phyloP scores from a whole-genome alignment of 1,140 invertebrate species.

The Samia ricini region DNA sequence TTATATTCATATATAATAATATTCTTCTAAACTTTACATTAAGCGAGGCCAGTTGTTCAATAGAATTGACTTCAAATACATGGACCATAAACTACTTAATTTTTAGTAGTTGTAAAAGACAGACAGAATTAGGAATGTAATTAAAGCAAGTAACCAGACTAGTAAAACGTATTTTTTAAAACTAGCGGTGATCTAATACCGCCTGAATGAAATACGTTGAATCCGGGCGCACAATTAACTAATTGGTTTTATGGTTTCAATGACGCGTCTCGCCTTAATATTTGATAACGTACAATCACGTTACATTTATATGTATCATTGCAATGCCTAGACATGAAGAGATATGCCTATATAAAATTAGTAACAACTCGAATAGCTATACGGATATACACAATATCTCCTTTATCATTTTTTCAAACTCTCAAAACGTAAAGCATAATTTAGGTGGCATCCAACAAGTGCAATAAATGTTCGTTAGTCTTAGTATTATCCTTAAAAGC shows the following conservation, averaged over 20 bases:
- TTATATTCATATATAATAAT: too few relatives aligned
- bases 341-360: background rate
- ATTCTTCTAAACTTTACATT: too few relatives aligned
- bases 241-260: conserved; percentile 19
- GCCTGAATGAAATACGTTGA: background rate
- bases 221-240: conserved; percentile 18
- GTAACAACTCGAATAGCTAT: background rate
- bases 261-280: conserved; percentile 6
- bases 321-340: too few relatives aligned
- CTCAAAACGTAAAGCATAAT: too few relatives aligned
- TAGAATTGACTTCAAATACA: background rate
- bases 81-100: background rate
- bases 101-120: background rate
- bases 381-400: too few relatives aligned
- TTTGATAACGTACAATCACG: background rate
- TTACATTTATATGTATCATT: background rate
- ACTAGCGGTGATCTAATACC: conserved; percentile 7
- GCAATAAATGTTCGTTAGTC: too few relatives aligned
- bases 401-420: too few relatives aligned
- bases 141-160: background rate
- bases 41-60: too few relatives aligned
- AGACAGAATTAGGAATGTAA: background rate
- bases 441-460: too few relatives aligned
- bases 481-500: too few relatives aligned
- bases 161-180: background rate